Conservation (phyloP, 2,113 vertebrate species). For the Scartelaos histophorus region DNA sequence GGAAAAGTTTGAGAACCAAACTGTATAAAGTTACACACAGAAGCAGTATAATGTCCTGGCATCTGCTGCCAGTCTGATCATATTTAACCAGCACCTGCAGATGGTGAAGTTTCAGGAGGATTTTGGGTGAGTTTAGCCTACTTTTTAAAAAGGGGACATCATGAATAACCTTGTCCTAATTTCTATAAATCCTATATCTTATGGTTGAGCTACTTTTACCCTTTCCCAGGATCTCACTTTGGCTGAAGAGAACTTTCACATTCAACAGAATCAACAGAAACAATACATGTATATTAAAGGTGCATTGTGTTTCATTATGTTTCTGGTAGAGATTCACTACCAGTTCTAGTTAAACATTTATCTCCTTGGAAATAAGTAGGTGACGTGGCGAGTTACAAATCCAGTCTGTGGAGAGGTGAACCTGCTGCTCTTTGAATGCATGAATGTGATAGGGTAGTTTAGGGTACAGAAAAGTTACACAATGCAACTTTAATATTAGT, state of each 20-base stretch:
- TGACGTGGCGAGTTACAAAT: too few relatives aligned
- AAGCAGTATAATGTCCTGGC: slow-evolving; percentile 23
- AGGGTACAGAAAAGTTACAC: too few relatives aligned
- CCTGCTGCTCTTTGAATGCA: too few relatives aligned
- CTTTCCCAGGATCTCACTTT: neutral
- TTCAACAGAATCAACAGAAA: neutral
- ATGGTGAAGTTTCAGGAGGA: slow-evolving; percentile 18
- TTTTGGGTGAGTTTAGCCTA: slow-evolving; percentile 6
- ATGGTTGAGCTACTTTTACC: slow-evolving; percentile 10
- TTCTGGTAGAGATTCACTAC: too few relatives aligned
- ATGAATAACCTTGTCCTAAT: slow-evolving; percentile 2
- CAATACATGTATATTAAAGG: too few relatives aligned
- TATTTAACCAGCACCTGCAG: slow-evolving; percentile 36
- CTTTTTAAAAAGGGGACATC: slow-evolving; percentile 14
- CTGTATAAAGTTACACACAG: slow-evolving; percentile 23
- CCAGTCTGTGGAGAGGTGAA: too few relatives aligned
- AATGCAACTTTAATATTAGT: too few relatives aligned
- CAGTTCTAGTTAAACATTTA: too few relatives aligned
- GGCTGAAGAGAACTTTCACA: neutral
- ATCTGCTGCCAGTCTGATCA: slow-evolving; percentile 43
- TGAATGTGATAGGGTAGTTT: too few relatives aligned
- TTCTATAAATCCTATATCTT: slow-evolving; percentile 8
- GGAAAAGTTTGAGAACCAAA: slow-evolving; percentile 49
- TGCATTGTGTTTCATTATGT: too few relatives aligned
- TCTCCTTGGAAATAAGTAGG: too few relatives aligned